phyloP scores from a whole-genome alignment of 2,113 vertebrate species.

The Melanostigma gelatinosum region DNA sequence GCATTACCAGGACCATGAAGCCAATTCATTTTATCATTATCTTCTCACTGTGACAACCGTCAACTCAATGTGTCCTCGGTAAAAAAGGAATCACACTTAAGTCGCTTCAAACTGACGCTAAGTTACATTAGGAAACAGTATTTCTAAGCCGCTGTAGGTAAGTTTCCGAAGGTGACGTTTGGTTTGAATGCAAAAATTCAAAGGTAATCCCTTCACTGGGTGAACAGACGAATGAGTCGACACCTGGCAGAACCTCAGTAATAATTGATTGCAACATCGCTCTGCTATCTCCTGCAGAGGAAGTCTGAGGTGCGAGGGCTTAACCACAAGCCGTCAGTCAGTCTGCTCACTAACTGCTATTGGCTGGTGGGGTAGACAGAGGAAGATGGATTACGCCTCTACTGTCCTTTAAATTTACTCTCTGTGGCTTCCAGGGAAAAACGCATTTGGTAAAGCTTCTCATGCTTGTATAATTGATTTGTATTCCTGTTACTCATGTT shows the following conservation, averaged over 20 bases:
- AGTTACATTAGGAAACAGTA: conserved; percentile 37
- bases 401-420: conserved; percentile 17
- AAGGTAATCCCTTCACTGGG: conserved; percentile 35
- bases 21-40: not conserved
- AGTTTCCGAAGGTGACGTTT: conserved; percentile 51
- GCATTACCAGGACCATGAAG: not conserved
- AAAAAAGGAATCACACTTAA: conserved; percentile 6
- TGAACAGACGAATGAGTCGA: conserved; percentile 46
- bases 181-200: conserved; percentile 32
- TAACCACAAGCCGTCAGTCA: conserved; percentile 45
- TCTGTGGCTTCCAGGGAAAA: conserved; percentile 2
- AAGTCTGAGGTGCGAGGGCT: conserved; percentile 19
- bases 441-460: conserved; percentile 15
- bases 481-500: conserved; percentile 11
- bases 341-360: conserved; percentile 15
- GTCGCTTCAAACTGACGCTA: conserved; percentile 26
- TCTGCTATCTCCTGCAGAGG: conserved; percentile 29
- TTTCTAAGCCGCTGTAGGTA: conserved; percentile 33
- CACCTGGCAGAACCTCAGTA: conserved; percentile 34
- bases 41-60: not conserved
- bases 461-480: conserved; percentile 11
- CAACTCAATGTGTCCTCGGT: not conserved
- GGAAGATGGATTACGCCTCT: not conserved
- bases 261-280: conserved; percentile 23
- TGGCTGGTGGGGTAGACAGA: not conserved